These are phyloP conservation scores for Bubo scandiacus DNA, from an alignment of 2,113 vertebrate species.

Conservation along the genomic window DNA sequence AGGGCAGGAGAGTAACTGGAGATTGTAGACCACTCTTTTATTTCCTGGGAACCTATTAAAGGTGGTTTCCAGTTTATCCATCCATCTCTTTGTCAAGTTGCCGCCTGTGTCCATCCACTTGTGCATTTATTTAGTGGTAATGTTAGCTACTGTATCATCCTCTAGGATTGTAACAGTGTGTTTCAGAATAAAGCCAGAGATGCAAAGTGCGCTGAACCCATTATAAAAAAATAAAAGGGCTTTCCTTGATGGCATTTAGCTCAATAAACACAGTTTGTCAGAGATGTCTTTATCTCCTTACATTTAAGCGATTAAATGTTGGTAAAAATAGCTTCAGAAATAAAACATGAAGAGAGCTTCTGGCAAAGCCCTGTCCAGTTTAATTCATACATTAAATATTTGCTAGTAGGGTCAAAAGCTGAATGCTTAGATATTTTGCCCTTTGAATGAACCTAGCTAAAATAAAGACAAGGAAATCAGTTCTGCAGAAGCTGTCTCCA, in stretches of 20 bases:
- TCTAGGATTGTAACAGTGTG: conserved; percentile 16
- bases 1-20: conserved; percentile 45
- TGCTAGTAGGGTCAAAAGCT: conserved; percentile 73
- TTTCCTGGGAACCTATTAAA: conserved; percentile 45
- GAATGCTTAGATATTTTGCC: conserved; percentile 74
- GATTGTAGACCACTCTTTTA: conserved; percentile 16
- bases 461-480: conserved; percentile 67
- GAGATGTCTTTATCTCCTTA: conserved; percentile 72
- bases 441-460: conserved; percentile 77
- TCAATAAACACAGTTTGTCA: conserved; percentile 72
- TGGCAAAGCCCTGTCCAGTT: conserved; percentile 72
- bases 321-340: conserved; percentile 74
- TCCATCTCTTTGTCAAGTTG: conserved; percentile 50
- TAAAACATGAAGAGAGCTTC: conserved; percentile 69
- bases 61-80: conserved; percentile 5
- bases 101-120: conserved; percentile 40
- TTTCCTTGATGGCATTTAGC: conserved; percentile 73
- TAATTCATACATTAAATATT: conserved; percentile 80
- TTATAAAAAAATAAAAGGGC: conserved; percentile 61
- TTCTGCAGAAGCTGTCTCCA: conserved; percentile 58
- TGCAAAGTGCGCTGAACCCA: conserved; percentile 25
- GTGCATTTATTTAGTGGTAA: conserved; percentile 46
- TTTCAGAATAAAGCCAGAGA: conserved; percentile 53
- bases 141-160: conserved; percentile 54
- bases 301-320: conserved; percentile 70